Evolutionary conservation across 1,140 invertebrate species (phyloP).

Genomic region (Atta colombica): DNA sequence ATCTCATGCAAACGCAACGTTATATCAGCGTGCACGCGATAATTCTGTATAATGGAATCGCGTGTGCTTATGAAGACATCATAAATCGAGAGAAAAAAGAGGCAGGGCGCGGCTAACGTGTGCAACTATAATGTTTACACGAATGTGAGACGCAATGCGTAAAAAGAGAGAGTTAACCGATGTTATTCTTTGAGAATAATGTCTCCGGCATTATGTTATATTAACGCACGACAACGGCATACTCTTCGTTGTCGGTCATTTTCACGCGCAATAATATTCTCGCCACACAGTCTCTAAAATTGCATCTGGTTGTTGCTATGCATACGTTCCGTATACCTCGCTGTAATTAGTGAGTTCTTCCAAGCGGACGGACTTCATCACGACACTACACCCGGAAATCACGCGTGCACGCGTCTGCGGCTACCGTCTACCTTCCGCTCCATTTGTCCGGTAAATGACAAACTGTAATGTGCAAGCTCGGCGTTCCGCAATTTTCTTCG

Average conservation of each 20-base stretch:
- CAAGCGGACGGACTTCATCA: constrained; percentile 52
- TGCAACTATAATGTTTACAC: constrained; percentile 22
- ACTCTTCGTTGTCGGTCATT: constrained; percentile 39
- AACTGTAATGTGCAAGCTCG: neutral
- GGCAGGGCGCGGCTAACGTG: neutral
- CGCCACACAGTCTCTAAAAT: constrained; percentile 44
- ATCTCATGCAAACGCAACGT: constrained; percentile 22
- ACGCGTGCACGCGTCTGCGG: constrained; percentile 20
- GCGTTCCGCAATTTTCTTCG: neutral
- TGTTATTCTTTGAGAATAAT: constrained; percentile 26
- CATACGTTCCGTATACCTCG: constrained; percentile 15
- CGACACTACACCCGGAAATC: constrained; percentile 43
- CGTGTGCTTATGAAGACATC: neutral
- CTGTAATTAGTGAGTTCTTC: constrained; percentile 71
- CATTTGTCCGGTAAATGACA: constrained; percentile 35
- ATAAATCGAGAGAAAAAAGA: neutral
- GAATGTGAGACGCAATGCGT: constrained; percentile 5
- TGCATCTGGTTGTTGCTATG: constrained; percentile 47
- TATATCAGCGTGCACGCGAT: constrained; percentile 45
- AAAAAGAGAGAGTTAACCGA: constrained; percentile 48
- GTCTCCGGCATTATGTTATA: neutral
- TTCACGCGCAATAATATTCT: constrained; percentile 39
- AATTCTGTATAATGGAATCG: constrained; percentile 1
- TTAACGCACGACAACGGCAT: constrained; percentile 31
- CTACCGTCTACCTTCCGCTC: constrained; percentile 9